phyloP scores from a whole-genome alignment of 2,113 vertebrate genomes.

The Hemichromis elongatus region DNA sequence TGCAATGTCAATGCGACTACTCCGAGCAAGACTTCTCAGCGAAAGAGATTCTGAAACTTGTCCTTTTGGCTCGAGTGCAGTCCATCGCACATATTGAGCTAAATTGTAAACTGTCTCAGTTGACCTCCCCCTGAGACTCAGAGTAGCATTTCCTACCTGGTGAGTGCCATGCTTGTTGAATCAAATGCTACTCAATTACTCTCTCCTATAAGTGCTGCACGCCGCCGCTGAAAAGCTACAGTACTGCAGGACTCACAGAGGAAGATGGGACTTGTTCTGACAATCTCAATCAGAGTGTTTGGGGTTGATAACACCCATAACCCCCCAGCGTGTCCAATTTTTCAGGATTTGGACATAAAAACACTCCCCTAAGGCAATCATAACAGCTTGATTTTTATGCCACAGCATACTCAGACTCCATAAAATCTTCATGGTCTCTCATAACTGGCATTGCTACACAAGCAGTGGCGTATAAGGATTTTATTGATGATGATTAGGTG shows the following conservation, averaged over 20 bases:
- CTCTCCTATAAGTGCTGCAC: conserved; percentile 9
- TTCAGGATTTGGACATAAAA: conserved; percentile 36
- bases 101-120: conserved; percentile 2
- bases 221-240: not conserved
- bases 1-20: not conserved
- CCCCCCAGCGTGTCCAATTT: conserved; percentile 15
- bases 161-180: conserved; percentile 10
- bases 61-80: not conserved
- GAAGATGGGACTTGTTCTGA: conserved; percentile 20
- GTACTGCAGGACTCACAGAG: not conserved
- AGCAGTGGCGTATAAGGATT: conserved; percentile 22
- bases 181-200: conserved; percentile 36
- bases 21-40: not conserved
- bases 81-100: not conserved
- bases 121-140: conserved; percentile 10
- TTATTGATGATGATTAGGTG: conserved; percentile 54
- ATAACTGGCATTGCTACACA: conserved; percentile 31
- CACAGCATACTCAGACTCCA: conserved; percentile 39
- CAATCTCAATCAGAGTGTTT: conserved; percentile 9
- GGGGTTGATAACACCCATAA: conserved; percentile 23
- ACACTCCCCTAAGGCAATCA: conserved; percentile 16
- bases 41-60: not conserved
- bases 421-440: conserved; percentile 52
- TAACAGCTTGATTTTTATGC: conserved; percentile 42
- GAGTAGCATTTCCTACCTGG: not conserved